Evolutionary conservation across 2,888 invertebrate genomes (phyloP), one percentile per base, ranked within the genome.

Genomic region (Sarcophaga carnaria): DNA sequence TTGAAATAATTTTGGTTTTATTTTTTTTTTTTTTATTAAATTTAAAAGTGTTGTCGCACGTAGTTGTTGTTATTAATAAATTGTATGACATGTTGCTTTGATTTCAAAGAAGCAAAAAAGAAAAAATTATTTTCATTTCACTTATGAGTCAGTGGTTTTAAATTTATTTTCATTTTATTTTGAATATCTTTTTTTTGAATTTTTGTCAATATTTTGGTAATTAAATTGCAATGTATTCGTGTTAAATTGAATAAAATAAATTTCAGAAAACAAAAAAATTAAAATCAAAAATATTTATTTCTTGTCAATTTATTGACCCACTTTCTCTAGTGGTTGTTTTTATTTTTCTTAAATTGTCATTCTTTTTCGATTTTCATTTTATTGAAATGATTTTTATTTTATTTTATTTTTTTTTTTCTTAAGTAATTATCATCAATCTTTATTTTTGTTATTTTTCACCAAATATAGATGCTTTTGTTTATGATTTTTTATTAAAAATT

Each of bases 261-360:
- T 77, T 47, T 12, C 2, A 54, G 17, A 54, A 54, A 4, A 54
- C 3, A 20, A 10, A 45, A 11, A 17, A 49, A 20, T 20, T 10
- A 22, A 20, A 62, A 76, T 10, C 47, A 6, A 70, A 60, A 8
- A 8, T 45, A 20, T 72, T 71, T 69, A 59, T 79, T 79, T 86
- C 79, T 76, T 71, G 81, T 82, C 76, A 81, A 84, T 79, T 79
- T 79, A 76, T 37, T 87, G 87, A 87, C 87, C 87, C 84, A 87
- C 87, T 87, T 87, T 87, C 87, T 82, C 76, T 71, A 47, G 45
- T 70, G 71, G 17, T 77, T 86, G 37, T 37, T 37, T 37, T 8
- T 37, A 37, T 37, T 37, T 37, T 37, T 37, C 37, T 37, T 37
- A 37, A 37, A 37, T 80, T 69, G 20, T 60, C 17, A 45, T 64